Base-by-base conservation (phyloP, 2,113 vertebrate species). In the Aplodontia rufa region DNA sequence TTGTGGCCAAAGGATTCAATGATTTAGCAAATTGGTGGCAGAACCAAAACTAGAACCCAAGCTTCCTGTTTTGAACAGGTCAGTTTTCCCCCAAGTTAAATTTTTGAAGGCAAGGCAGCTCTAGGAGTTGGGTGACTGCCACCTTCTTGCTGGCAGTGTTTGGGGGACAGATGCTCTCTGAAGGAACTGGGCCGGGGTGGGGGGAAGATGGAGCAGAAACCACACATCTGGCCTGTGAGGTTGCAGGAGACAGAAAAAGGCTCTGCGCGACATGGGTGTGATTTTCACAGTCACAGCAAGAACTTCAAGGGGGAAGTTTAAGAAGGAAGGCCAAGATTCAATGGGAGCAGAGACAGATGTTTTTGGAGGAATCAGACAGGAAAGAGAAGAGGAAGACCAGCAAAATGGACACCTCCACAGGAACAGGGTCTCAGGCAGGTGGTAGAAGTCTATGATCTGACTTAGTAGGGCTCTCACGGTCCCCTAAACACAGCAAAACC, bases 271-370 rank as follows among this genome's bases (percentile, higher is more conserved):
- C 47, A 40, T 40, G 45, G 55, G 40, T 22, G 28, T 75, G 60
- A 35, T 55, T 53, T 74, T 85, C 37, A 68, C 71, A 49, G 35
- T 78, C 64, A 80, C 3, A 49, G 82, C 78, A 80, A 90, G 93
- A 83, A 62, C 49, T 84, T 87, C 42, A 68, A 87, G 49, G 51
- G 91, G 58, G 58, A 91, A 35, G 53, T 90, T 93, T 51, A 68
- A 69, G 47, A 76, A 68, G 76, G 86, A 79, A 90, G 81, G 60
- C 37, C 11, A 60, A 76, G 10, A 72, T 68, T 51, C 83, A 83
- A 47, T 20, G 64, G 49, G 49, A 58, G 28, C 80, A 53, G 81
- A 51, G 37, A 86, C 40, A 93, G 58, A 40, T 42, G 14, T 88
- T 85, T 75, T 66, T 89, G 68, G 64, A 89, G 51, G 64, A 81